phyloP scores from a whole-genome alignment of 2,113 vertebrate genomes.

The Calidris pugnax region DNA sequence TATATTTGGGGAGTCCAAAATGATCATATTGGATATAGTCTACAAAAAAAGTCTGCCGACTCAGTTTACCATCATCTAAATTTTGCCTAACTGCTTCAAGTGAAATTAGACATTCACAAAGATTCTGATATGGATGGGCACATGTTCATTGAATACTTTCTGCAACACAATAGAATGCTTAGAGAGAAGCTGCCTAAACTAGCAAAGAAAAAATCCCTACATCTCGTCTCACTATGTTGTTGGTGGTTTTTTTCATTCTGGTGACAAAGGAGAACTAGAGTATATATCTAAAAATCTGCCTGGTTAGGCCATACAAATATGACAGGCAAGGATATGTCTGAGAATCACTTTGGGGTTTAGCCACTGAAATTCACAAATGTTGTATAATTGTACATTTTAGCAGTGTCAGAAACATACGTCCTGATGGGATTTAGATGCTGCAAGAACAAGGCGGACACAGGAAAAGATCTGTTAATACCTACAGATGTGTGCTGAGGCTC shows the following conservation, averaged over 20 bases:
- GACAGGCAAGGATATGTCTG: background rate
- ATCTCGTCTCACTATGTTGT: background rate
- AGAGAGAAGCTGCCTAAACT: background rate
- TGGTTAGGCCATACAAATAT: background rate
- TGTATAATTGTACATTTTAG: background rate
- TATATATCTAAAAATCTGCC: background rate
- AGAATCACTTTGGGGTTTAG: background rate
- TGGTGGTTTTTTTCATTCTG: background rate
- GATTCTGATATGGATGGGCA: background rate
- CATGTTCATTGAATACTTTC: background rate
- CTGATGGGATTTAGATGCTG: background rate
- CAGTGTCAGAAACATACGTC: background rate
- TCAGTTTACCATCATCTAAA: background rate
- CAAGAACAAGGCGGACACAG: background rate
- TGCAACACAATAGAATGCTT: background rate
- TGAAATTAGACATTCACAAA: background rate
- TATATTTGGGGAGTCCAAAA: background rate
- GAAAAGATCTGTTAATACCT: background rate
- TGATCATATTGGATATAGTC: background rate
- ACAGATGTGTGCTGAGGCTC: background rate
- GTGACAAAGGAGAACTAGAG: background rate
- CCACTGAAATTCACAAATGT: background rate
- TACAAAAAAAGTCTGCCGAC: background rate
- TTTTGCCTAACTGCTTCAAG: background rate
- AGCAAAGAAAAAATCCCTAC: background rate